A percentile compares a stretch with the other conserved stretches of the same genome.
Conservation (phyloP, 37 sponge, comb jelly and placozoan genomes). For the Spongia lamella region DNA sequence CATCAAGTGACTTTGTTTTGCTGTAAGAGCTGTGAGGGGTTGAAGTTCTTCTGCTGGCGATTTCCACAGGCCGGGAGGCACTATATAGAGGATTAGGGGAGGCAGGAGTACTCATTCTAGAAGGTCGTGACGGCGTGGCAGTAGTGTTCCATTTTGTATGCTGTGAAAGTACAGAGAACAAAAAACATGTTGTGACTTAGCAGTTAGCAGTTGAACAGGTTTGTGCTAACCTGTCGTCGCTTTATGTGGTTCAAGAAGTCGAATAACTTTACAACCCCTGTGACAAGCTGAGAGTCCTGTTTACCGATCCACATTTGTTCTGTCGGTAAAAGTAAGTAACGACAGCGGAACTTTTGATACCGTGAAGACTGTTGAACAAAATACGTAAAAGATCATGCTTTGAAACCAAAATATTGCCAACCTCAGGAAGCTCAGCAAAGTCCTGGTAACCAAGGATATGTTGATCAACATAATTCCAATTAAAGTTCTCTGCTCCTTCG, state of each 20-base stretch:
- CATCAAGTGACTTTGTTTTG: too few species aligned
- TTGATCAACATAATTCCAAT: conserved; percentile 87
- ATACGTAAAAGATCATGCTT: not conserved
- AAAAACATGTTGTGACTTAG: too few species aligned
- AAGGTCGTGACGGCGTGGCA: too few species aligned
- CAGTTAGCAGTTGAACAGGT: too few species aligned
- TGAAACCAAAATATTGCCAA: not conserved
- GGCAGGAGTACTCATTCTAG: too few species aligned
- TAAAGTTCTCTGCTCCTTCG: conserved; percentile 56
- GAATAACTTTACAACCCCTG: conserved; percentile 60
- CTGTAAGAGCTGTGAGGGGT: too few species aligned
- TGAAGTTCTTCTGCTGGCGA: too few species aligned
- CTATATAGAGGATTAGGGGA: too few species aligned
- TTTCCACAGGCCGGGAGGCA: too few species aligned
- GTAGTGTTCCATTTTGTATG: too few species aligned
- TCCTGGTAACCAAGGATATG: conserved; percentile 66
- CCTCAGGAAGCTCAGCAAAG: conserved; percentile 57
- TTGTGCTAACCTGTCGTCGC: conserved; percentile 18
- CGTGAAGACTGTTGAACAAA: conserved; percentile 40
- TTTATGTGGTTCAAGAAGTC: conserved; percentile 74
- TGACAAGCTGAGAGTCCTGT: conserved; percentile 3
- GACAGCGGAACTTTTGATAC: conserved; percentile 43
- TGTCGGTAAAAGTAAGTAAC: conserved; percentile 65
- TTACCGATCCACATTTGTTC: not conserved
- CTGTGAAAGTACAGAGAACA: too few species aligned